Conservation (phyloP, 1,140 invertebrate species). For the Chlorops oryzae region DNA sequence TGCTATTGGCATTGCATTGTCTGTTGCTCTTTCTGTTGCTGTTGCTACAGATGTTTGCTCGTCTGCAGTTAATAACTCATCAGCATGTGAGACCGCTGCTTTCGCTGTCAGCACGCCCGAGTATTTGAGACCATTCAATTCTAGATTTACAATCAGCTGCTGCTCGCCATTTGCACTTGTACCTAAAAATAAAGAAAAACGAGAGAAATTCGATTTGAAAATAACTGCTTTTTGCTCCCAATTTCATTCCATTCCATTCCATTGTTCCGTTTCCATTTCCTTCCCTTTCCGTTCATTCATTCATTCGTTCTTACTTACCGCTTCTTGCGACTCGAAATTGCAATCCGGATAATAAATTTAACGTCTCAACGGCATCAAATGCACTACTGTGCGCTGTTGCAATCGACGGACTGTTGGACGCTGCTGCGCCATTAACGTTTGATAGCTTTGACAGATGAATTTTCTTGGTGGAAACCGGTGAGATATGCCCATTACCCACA, state of each 20-base stretch:
- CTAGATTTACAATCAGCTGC: conserved; percentile 90
- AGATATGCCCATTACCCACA: conserved; percentile 32
- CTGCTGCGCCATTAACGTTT: conserved; percentile 26
- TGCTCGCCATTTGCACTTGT: conserved; percentile 70
- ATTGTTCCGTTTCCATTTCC: no score
- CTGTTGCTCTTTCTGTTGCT: no score
- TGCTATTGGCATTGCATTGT: no score
- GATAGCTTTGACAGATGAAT: conserved; percentile 31
- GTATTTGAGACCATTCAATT: conserved; percentile 89
- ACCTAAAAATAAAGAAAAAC: conserved; percentile 48
- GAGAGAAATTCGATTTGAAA: background rate
- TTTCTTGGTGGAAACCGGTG: conserved; percentile 40
- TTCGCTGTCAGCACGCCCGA: conserved; percentile 82
- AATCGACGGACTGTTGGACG: conserved; percentile 5
- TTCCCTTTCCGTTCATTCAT: no score
- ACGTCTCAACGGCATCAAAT: conserved; percentile 29
- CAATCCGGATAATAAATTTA: conserved; percentile 54
- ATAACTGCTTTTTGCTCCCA: no score
- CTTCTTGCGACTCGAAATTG: conserved; percentile 85
- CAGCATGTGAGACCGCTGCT: conserved; percentile 47
- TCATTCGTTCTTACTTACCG: conserved; percentile 68
- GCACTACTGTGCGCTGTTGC: conserved; percentile 7
- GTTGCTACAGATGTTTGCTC: no score
- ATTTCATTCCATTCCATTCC: no score
- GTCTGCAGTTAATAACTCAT: no score